Conservation (phyloP, 2,113 vertebrate species). For the Petroica traversi region DNA sequence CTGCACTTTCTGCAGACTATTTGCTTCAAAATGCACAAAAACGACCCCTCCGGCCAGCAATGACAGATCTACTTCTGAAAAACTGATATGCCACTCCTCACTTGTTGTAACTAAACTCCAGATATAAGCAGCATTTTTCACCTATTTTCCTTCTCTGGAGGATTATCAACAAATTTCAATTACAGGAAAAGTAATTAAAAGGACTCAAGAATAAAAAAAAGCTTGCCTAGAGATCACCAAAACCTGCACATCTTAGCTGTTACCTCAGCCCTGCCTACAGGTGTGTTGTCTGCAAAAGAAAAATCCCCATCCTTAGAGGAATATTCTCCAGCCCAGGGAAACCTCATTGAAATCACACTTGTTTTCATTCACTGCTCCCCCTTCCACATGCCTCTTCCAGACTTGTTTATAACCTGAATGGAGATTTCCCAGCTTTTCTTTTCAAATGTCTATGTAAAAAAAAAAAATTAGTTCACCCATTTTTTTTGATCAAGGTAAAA, state of each 20-base stretch:
- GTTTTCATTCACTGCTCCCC: background rate
- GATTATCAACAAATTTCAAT: background rate
- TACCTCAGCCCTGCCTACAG: background rate
- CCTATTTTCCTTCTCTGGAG: background rate
- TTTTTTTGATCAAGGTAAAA: background rate
- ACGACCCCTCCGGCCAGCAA: background rate
- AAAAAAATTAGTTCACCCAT: background rate
- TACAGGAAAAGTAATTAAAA: constrained; percentile 2
- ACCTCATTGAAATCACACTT: background rate
- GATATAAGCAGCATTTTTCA: background rate
- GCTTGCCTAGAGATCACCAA: background rate
- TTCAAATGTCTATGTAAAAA: accelerated
- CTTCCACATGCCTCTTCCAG: background rate
- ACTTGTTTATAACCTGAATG: constrained; percentile 5
- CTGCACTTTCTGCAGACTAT: background rate
- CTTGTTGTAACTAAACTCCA: background rate
- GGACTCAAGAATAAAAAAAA: background rate
- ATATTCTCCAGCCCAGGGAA: background rate
- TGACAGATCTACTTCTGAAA: background rate
- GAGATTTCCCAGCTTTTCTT: background rate
- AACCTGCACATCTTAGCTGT: background rate
- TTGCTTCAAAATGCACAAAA: background rate
- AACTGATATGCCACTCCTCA: background rate
- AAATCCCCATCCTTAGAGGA: background rate
- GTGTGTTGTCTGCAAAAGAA: background rate